Evolutionary conservation across 2,113 vertebrate species (phyloP).

Genomic region (rabbit (Oryctolagus cuniculus)): DNA sequence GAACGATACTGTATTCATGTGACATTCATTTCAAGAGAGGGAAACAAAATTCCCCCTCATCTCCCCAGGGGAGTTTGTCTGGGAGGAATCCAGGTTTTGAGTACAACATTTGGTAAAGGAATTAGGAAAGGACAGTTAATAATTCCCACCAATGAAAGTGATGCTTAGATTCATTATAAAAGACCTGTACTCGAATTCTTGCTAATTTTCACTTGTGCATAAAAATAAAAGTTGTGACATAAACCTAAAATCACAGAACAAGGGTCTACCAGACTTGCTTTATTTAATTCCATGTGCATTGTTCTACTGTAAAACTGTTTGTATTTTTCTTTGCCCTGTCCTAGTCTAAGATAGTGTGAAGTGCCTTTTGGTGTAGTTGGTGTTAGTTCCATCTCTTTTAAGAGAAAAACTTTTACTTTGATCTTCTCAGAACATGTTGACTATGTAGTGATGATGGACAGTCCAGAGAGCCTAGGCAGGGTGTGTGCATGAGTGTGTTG

Average conservation of each 20-base stretch:
- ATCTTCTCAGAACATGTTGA: neutral
- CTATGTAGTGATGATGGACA: neutral
- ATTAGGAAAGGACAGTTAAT: neutral
- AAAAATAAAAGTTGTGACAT: conserved; percentile 6
- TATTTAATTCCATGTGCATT: neutral
- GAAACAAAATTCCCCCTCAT: neutral
- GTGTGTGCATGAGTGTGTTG: no score
- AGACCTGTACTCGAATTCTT: neutral
- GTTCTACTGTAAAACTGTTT: neutral
- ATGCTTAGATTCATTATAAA: neutral
- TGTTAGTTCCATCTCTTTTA: neutral
- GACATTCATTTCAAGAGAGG: neutral
- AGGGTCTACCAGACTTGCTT: neutral
- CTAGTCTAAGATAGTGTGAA: neutral
- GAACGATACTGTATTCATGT: neutral
- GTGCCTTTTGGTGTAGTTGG: neutral
- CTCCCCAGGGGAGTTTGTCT: neutral
- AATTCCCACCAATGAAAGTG: neutral
- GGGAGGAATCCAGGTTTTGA: conserved; percentile 32
- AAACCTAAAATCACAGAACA: neutral
- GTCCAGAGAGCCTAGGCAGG: neutral
- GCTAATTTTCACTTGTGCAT: neutral
- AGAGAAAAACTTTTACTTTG: neutral
- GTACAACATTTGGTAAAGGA: neutral
- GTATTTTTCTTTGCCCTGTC: neutral